These are phyloP conservation scores for Cladopsammia gracilis DNA, from an alignment of 64 coral and sea anemone species.

Conservation along the genomic window DNA sequence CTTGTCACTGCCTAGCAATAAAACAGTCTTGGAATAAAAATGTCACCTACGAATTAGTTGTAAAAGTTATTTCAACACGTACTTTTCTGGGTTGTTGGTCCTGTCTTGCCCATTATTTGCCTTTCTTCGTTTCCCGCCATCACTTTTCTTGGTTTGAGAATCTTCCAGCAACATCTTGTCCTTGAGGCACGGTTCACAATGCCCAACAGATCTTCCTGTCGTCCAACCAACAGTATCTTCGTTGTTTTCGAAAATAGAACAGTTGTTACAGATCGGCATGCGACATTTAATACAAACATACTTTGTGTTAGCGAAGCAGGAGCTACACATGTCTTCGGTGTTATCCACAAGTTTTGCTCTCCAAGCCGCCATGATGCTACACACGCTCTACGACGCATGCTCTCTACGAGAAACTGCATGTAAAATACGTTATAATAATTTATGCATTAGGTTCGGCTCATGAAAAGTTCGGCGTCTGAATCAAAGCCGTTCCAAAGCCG, in stretches of 20 bases:
- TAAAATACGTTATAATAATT: background rate
- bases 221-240: slow-evolving; percentile 13
- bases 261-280: slow-evolving; percentile 26
- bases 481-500: too few relatives aligned
- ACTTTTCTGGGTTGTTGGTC: too few relatives aligned
- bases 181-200: slow-evolving; percentile 8
- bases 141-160: background rate
- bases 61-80: too few relatives aligned
- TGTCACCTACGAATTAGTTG: too few relatives aligned
- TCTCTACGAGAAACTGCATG: background rate
- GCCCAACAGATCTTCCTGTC: background rate
- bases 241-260: slow-evolving; percentile 9
- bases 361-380: background rate
- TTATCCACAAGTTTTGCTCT: background rate
- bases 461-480: slow-evolving; percentile 24
- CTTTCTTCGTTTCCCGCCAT: background rate
- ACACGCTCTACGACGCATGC: slow-evolving; percentile 2
- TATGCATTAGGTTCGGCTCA: slow-evolving; percentile 57
- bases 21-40: too few relatives aligned
- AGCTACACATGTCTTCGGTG: slow-evolving; percentile 20
- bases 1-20: too few relatives aligned
- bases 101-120: too few relatives aligned
- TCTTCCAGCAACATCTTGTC: background rate
- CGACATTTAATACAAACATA: slow-evolving; percentile 19
- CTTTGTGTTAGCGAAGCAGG: slow-evolving; percentile 14